These are phyloP conservation scores for Molorchus minor DNA, from an alignment of 2,888 invertebrate species.

Conservation along the genomic window DNA sequence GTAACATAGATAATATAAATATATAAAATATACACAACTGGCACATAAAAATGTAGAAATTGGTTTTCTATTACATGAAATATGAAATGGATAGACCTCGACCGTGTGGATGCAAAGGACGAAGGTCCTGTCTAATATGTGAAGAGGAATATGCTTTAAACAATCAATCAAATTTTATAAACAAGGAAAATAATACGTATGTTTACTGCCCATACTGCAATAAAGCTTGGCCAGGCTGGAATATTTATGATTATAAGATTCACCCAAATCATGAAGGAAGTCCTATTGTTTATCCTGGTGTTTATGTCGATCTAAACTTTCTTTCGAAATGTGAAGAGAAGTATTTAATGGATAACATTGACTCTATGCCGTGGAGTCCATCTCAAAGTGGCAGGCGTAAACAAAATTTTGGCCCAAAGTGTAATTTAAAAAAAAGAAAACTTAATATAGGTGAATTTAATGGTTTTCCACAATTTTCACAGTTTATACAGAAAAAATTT, in stretches of 20 bases:
- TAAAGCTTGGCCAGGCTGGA: slow-evolving; percentile 80
- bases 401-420: slow-evolving; percentile 98
- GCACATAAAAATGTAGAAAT: too few species aligned
- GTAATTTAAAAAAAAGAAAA: slow-evolving; percentile 95
- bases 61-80: not conserved
- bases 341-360: slow-evolving; percentile 73
- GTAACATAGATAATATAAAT: not conserved
- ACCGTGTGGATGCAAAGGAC: slow-evolving; percentile 93
- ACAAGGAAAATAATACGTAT: slow-evolving; percentile 66
- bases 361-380: slow-evolving; percentile 83
- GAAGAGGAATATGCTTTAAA: slow-evolving; percentile 72
- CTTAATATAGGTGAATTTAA: slow-evolving; percentile 79
- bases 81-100: slow-evolving; percentile 66
- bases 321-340: slow-evolving; percentile 75
- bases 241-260: slow-evolving; percentile 66
- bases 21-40: too few species aligned
- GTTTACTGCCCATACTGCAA: slow-evolving; percentile 82
- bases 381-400: slow-evolving; percentile 97
- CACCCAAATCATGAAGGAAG: slow-evolving; percentile 76
- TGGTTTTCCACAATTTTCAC: slow-evolving; percentile 86
- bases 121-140: slow-evolving; percentile 87
- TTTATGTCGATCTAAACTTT: slow-evolving; percentile 76
- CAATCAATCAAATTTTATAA: slow-evolving; percentile 40
- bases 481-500: slow-evolving; percentile 82
- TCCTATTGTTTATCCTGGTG: slow-evolving; percentile 72